Base-by-base conservation (phyloP, 2,113 vertebrate species). In the Embiotoca jacksoni region DNA sequence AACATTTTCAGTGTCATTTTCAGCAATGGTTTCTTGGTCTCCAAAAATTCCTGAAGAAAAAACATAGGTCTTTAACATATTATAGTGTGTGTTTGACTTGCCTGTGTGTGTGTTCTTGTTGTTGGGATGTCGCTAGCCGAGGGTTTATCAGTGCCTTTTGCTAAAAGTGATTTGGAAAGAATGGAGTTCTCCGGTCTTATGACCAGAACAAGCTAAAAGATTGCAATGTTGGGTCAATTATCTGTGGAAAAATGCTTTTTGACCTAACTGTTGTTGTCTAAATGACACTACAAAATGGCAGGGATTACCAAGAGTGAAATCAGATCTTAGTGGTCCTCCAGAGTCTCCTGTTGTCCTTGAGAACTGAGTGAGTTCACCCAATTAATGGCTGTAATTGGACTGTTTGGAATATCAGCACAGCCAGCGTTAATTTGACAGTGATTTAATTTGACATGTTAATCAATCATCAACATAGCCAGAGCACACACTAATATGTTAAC, bases 361-460 rank as follows among this genome's bases (percentile, higher is more conserved):
- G 81, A 81, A 61, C 81, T 64, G 69, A 71, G 75, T 77, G 80
- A 65, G 69, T 90, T 91, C 41, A 72, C 71, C 88, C 82, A 86
- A 86, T 91, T 91, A 92, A 83, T 58, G 70, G 16, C 81, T 79
- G 46, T 91, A 84, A 90, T 83, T 92, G 84, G 75, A 83, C 81
- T 89, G 84, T 88, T 90, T 84, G 76, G 75, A 86, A 88, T 89
- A 86, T 86, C 58, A 74, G 35, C 79, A 46, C 39, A 50, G 76
- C 77, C 75, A 82, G 57, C 53, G 56, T 65, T 88, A 80, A 84
- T 84, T 90, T 91, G 89, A 92, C 90, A 81, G 65, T 89, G 83
- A 91, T 92, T 90, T 88, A 76, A 86, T 91, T 80, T 85, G 88
- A 91, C 89, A 77, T 90, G 90, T 88, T 92, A 88, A 91, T 92